Base-by-base conservation (phyloP, 1,140 invertebrate genomes). In the Bombus waltoni region DNA sequence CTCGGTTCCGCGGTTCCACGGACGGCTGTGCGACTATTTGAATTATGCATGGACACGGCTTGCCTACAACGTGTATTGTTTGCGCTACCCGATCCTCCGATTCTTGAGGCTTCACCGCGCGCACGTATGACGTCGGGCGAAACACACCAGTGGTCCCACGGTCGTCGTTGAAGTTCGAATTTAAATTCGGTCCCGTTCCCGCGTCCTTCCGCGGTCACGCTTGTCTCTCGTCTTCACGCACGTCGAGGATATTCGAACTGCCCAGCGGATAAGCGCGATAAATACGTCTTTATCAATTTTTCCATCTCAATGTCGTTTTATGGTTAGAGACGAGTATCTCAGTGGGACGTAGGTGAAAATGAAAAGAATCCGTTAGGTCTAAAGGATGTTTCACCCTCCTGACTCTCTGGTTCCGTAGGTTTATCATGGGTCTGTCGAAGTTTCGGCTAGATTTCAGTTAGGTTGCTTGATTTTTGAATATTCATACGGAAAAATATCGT, bases 1-100 rank as follows among this genome's bases (percentile, higher is more conserved):
- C 92, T 90, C 89, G 89, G 89, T 90, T 90, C 89, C 89, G 89
- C 87, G 89, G 89, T 83, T 88, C 89, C 89, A 92, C 91, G 91
- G 93, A 93, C 92, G 91, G 89, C 93, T 94, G 90, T 94, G 94
- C 93, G 94, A 95, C 94, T 93, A 91, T 93, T 93, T 95, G 94
- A 95, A 95, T 95, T 95, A 95, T 95, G 94, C 94, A 95, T 95
- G 94, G 94, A 94, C 94, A 95, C 92, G 94, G 94, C 91, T 94
- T 94, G 94, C 93, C 94, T 94, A 94, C 93, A 94, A 94, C 94
- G 94, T 94, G 94, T 95, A 95, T 95, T 95, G 94, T 95, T 95
- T 95, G 93, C 94, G 91, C 92, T 93, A 93, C 91, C 92, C 92
- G 91, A 94, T 93, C 75, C 40, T 93, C 93, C 93, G 94, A 94